Base-by-base conservation (phyloP, 1,140 invertebrate species). In the Aphidius gifuensis region DNA sequence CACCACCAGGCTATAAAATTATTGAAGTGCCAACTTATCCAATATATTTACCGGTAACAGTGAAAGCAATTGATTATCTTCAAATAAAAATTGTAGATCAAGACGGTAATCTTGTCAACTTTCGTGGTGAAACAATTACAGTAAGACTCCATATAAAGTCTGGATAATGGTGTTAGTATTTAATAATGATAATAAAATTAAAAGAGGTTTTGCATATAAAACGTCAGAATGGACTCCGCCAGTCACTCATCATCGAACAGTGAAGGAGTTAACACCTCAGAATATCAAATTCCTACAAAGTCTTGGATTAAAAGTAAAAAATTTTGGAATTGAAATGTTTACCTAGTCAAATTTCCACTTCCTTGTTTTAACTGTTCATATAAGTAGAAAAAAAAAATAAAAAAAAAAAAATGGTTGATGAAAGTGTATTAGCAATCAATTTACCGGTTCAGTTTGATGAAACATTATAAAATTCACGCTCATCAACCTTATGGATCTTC, bases 381-480 rank as follows among this genome's bases (percentile, higher is more conserved):
- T 16, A 16, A 16, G 16, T 16, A n/a, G n/a, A n/a, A n/a, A n/a
- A n/a, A 16, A 1, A 16, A 16, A n/a, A n/a, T n/a, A n/a, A n/a
- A 1, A 16, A 16, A 16, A 16, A 16, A 16, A 16, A 16, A 16
- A 16, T 16, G 16, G 16, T 16, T 16, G 16, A 16, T 16, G 16
- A 16, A 16, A 16, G 16, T 16, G 16, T 16, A 16, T 16, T 16
- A 16, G 16, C 40, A 5, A 54, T 11, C 38, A n/a, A 16, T 16
- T 51, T 1, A 8, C 42, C 58, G n/a, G 42, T 68, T 8, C 9
- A 50, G 9, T 65, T 58, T 58, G 71, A 75, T 65, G 68, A 75
- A 53, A 66, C 72, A 75, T 59, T 70, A 66, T 62, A 72, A 80
- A 62, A 64, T 67, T 51, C 73, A 78, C 70, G 42, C 44, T 3